phyloP scores from a whole-genome alignment of 1,140 invertebrate species.

The Sitobion miscanthi region DNA sequence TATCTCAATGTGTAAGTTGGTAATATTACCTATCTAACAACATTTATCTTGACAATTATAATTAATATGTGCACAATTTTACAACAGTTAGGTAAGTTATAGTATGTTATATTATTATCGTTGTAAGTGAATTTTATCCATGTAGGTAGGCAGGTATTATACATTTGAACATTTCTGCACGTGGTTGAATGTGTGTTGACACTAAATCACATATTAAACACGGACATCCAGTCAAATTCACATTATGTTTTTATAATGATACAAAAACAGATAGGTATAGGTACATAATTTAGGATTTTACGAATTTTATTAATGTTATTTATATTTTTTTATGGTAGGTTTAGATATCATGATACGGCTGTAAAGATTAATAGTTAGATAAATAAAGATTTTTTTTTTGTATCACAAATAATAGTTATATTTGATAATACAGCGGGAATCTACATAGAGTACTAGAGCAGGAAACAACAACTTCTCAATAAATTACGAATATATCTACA shows the following conservation, averaged over 20 bases:
- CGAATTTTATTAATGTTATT: neutral
- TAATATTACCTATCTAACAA: too few relatives aligned
- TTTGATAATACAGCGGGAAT: neutral
- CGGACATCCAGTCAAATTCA: neutral
- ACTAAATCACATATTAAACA: neutral
- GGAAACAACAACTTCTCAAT: neutral
- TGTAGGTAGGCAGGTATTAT: neutral
- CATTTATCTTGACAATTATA: too few relatives aligned
- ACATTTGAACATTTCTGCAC: neutral
- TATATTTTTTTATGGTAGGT: neutral
- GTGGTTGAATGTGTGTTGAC: neutral
- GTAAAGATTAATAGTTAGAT: neutral
- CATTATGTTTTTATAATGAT: neutral
- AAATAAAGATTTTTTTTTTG: neutral
- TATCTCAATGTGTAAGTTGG: too few relatives aligned
- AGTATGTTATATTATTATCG: neutral
- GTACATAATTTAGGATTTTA: neutral
- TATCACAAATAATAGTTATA: neutral
- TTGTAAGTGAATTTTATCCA: neutral
- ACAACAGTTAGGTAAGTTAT: neutral
- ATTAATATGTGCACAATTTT: neutral
- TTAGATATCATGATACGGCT: neutral
- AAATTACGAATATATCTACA: neutral
- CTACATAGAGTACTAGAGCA: neutral
- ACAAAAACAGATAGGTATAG: neutral